Base-by-base conservation (phyloP, 2,113 vertebrate species). In the Turnix velox region DNA sequence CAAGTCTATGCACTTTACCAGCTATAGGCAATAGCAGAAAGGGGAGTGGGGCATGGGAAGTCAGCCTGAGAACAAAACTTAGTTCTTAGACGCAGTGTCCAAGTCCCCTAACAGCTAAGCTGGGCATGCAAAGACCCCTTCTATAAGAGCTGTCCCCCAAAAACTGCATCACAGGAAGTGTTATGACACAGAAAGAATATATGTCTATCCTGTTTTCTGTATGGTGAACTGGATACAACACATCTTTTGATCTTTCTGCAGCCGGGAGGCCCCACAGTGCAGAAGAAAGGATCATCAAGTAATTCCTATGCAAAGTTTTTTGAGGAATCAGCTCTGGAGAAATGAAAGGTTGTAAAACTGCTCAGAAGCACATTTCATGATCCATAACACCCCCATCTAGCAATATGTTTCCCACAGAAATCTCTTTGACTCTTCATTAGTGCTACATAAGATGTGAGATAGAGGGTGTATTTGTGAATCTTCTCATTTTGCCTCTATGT, bases 1-100 rank as follows among this genome's bases (percentile, higher is more conserved):
- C 30, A 74, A 93, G 94, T 74, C 59, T 90, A 35, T 71, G 46
- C 51, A 76, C 59, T 90, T 95, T 73, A 91, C 81, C 83, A 94
- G 5, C 62, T 49, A 37, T 14, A 68, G 67, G 80, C 20, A 0
- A 78, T 72, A 43, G 55, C 0, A 5, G 57, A 42, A 49, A 84
- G 40, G 54, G 35, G 25, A 52, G 19, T 0, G 4, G 73, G 75
- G 45, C 87, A 69, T 23, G 87, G 93, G 82, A 88, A 90, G 35
- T 76, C 49, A 84, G 87, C 75, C 20, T 46, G 68, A 92, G 71
- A 93, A 95, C 91, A 96, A 88, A 72, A 52, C 27, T 74, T 92
- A 45, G 17, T 86, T 94, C 93, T 96, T 65, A 87, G 33, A 85
- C 68, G 75, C 23, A 75, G 83, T 84, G 46, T 69, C 67, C 31